Conservation (phyloP, 2,888 invertebrate species). For the Aquatica leii region DNA sequence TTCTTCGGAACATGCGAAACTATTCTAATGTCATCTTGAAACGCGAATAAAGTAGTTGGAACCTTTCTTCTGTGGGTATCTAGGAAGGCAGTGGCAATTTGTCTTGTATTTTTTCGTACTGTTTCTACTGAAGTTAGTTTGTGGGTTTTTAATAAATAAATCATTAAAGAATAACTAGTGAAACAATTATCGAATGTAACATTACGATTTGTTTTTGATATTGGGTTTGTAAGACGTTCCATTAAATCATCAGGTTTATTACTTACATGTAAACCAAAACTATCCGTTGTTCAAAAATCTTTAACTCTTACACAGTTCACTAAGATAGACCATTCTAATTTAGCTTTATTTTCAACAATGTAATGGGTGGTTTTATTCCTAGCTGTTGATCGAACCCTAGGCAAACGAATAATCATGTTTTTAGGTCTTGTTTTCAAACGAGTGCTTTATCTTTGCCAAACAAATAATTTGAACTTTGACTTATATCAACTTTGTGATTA, state of each 20-base stretch:
- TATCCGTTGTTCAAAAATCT: too few species aligned
- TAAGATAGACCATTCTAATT: too few species aligned
- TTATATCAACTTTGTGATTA: neutral
- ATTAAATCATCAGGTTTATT: neutral
- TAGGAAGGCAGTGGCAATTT: neutral
- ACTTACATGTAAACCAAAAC: too few species aligned
- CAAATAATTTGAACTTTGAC: too few species aligned
- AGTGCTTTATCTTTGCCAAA: too few species aligned
- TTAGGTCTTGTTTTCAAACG: neutral
- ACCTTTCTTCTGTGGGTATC: neutral
- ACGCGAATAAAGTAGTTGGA: neutral
- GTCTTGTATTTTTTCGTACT: neutral
- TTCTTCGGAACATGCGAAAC: neutral
- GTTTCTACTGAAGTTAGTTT: neutral
- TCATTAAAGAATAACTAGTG: neutral
- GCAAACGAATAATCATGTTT: neutral
- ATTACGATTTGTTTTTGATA: too few species aligned
- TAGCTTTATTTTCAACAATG: too few species aligned
- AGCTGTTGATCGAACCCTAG: neutral
- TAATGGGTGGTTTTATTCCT: neutral
- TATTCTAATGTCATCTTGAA: neutral
- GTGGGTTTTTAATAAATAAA: neutral
- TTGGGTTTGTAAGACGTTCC: too few species aligned
- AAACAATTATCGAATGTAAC: neutral
- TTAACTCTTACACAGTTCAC: too few species aligned